phyloP scores from a whole-genome alignment of 2,888 invertebrate genomes.

The Morpho helenor region DNA sequence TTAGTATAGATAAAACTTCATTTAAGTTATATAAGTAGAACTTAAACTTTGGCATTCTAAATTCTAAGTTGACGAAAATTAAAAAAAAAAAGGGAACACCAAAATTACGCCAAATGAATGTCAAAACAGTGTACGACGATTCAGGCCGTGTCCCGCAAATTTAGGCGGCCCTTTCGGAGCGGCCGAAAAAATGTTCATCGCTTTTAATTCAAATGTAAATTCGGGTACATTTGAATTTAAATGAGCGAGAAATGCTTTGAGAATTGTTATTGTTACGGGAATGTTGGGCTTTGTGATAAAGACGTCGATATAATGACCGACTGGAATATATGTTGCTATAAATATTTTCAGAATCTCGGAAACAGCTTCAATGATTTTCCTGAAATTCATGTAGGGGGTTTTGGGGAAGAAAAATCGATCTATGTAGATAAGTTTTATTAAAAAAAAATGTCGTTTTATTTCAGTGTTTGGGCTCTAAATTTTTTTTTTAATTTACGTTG shows the following conservation, averaged over 20 bases:
- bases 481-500: no score
- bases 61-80: neutral
- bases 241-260: conserved; percentile 34
- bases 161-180: conserved; percentile 32
- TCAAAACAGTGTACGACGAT: conserved; percentile 18
- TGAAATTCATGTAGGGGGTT: no score
- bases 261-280: conserved; percentile 33
- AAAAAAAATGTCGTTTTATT: no score
- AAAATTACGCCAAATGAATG: conserved; percentile 15
- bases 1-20: no score
- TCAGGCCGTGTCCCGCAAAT: conserved; percentile 10
- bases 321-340: no score
- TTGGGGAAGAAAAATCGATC: no score
- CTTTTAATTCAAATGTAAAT: conserved; percentile 62
- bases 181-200: conserved; percentile 30
- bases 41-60: neutral
- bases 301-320: neutral
- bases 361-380: no score
- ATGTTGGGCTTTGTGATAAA: conserved; percentile 1
- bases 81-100: neutral
- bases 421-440: no score
- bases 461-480: no score
- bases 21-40: no score
- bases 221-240: conserved; percentile 44
- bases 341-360: no score